Base-by-base conservation (phyloP, 1,140 invertebrate genomes). In the Brachionus calyciflorus region DNA sequence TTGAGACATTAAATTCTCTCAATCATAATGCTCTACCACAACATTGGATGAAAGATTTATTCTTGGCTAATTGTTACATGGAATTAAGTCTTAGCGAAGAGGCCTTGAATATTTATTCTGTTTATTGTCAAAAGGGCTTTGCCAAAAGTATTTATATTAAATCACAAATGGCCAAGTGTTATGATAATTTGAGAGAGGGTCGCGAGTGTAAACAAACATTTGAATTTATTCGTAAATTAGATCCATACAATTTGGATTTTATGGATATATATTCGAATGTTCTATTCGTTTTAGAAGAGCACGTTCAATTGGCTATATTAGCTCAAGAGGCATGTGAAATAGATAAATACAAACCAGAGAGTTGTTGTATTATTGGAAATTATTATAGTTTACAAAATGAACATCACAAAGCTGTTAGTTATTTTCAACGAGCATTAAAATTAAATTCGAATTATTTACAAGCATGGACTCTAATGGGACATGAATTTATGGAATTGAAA, bases 401-500 rank as follows among this genome's bases (percentile, higher is more conserved):
- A 84, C 96, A 98, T 87, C 91, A 95, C 81, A 96, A 98, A 84
- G 94, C 96, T 17, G 92, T 97, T 3, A 87, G 93, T 78, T 98
- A 98, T 86, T 98, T 99, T 82, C 93, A 96, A 81, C 87, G 96
- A 80, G 96, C 96, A 0, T 85, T 99, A 12, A 92, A 93, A 83
- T 83, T 99, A 0, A 96, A 98, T 87, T 94, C 96, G 0, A 90
- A 93, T 79, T 96, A 96, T 83, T 85, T 96, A 24, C 85, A 93
- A 1, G 94, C 94, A 0, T 99, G 95, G 94, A 98, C 96, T 0
- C 85, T 99, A 28, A 93, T 99, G 89, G 97, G 97, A 0, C 96
- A 99, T 83, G 96, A 99, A 85, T 99, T 93, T 85, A 95, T 99
- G 90, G 96, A 99, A 87, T 89, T 98, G 84, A 98, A 98, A 85